Conservation (phyloP, 2,797 vertebrate genomes). For the Squalus acanthias region DNA sequence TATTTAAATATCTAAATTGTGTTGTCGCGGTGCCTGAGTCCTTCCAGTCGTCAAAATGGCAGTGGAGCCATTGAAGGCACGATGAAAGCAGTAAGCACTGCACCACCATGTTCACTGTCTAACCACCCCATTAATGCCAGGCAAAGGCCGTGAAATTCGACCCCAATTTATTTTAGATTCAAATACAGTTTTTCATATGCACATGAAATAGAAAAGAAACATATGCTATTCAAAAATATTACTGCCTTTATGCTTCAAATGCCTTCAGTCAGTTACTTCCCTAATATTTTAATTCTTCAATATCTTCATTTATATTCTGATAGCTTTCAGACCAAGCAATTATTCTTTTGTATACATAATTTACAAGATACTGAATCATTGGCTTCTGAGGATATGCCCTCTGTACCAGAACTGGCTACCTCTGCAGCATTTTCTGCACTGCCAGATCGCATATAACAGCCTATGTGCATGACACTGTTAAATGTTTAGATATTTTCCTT, state of each 20-base stretch:
- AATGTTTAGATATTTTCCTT: neutral
- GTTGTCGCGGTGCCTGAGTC: neutral
- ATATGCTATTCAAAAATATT: neutral
- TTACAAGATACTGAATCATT: constrained; percentile 27
- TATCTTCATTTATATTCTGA: constrained; percentile 28
- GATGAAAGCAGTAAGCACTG: neutral
- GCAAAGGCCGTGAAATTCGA: neutral
- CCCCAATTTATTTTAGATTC: neutral
- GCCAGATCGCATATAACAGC: neutral
- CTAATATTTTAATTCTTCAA: constrained; percentile 25
- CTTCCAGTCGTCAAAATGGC: neutral
- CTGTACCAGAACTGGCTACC: neutral
- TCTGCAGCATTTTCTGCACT: neutral
- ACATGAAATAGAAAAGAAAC: neutral
- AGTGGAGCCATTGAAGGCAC: too few species aligned
- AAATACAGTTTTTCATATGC: neutral
- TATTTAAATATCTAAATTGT: neutral
- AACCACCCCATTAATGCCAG: neutral
- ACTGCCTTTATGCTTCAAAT: neutral
- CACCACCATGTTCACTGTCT: neutral
- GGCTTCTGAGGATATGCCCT: neutral
- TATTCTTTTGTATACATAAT: constrained; percentile 32
- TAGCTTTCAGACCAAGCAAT: constrained; percentile 15
- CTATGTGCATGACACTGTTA: neutral
- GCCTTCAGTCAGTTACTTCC: constrained; percentile 13